Evolutionary conservation across 2,797 vertebrate species (phyloP).

Genomic region (Anguilla anguilla): DNA sequence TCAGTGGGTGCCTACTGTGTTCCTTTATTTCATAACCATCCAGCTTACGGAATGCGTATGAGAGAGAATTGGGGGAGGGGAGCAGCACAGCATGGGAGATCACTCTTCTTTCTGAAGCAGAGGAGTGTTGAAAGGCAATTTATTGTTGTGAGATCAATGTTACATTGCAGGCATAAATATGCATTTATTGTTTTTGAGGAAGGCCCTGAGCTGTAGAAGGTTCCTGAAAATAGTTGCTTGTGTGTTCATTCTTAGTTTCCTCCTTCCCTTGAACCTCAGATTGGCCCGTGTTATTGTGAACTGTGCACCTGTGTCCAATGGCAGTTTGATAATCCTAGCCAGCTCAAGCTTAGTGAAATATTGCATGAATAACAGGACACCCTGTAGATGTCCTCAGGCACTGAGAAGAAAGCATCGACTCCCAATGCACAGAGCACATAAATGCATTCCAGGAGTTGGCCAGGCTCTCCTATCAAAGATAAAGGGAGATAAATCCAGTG

Average conservation of each 20-base stretch:
- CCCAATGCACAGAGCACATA: background rate
- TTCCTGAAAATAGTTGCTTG: background rate
- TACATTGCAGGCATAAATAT: background rate
- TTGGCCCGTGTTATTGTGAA: background rate
- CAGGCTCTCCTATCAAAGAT: background rate
- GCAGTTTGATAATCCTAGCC: background rate
- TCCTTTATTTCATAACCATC: no score
- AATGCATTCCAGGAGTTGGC: background rate
- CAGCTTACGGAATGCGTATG: background rate
- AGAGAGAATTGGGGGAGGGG: background rate
- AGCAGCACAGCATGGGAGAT: background rate
- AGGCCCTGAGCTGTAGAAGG: background rate
- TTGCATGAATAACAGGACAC: slow-evolving; percentile 2
- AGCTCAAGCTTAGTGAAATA: slow-evolving; percentile 4
- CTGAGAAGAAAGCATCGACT: background rate
- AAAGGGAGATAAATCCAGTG: slow-evolving; percentile 1
- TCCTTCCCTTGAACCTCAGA: background rate
- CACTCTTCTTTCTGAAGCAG: background rate
- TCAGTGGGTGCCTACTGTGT: no score
- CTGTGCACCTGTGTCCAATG: background rate
- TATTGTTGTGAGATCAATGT: background rate
- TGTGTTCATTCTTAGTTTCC: background rate
- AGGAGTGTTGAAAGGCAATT: background rate
- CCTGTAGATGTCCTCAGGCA: background rate
- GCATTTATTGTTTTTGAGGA: background rate